Conservation (phyloP, 2,797 vertebrate genomes). For the Otolemur crassicaudatus region DNA sequence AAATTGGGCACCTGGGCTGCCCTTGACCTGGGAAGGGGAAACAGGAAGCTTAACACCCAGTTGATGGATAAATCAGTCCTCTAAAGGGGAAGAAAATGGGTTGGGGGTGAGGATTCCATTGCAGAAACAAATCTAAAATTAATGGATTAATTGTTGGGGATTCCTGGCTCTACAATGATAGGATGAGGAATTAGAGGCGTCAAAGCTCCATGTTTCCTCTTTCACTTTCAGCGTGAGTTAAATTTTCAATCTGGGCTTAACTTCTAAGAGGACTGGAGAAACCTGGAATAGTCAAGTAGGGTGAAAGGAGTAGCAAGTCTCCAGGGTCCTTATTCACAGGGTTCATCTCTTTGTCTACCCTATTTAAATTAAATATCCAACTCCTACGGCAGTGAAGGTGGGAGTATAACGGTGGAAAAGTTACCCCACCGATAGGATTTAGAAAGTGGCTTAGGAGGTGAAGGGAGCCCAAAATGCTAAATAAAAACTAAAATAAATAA, state of each 20-base stretch:
- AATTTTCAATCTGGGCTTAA: slow-evolving; percentile 58
- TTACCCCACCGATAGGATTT: slow-evolving; percentile 14
- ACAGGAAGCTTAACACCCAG: slow-evolving; percentile 81
- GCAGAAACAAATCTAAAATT: slow-evolving; percentile 63
- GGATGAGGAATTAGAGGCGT: slow-evolving; percentile 33
- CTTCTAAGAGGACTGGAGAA: slow-evolving; percentile 33
- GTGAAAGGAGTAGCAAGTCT: slow-evolving; percentile 23
- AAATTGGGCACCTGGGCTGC: slow-evolving; percentile 85
- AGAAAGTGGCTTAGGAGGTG: slow-evolving; percentile 29
- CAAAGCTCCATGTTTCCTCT: slow-evolving; percentile 20
- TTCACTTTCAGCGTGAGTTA: slow-evolving; percentile 48
- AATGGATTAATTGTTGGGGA: slow-evolving; percentile 24
- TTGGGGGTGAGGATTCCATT: slow-evolving; percentile 44
- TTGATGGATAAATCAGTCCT: slow-evolving; percentile 68
- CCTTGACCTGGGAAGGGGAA: slow-evolving; percentile 89
- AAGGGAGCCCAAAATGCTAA: slow-evolving; percentile 50
- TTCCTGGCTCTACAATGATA: slow-evolving; percentile 57
- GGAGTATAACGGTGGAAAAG: neutral
- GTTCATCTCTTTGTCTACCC: slow-evolving; percentile 43
- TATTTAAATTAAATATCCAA: slow-evolving; percentile 59
- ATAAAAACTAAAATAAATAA: slow-evolving; percentile 46
- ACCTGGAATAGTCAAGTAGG: slow-evolving; percentile 27
- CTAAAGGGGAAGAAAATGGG: slow-evolving; percentile 62
- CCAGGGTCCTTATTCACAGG: slow-evolving; percentile 15
- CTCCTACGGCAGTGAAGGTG: neutral